A percentile compares a stretch with the other conserved stretches of the same genome.
Conservation (phyloP, 2,888 invertebrate species). For the Hymenopus coronatus region DNA sequence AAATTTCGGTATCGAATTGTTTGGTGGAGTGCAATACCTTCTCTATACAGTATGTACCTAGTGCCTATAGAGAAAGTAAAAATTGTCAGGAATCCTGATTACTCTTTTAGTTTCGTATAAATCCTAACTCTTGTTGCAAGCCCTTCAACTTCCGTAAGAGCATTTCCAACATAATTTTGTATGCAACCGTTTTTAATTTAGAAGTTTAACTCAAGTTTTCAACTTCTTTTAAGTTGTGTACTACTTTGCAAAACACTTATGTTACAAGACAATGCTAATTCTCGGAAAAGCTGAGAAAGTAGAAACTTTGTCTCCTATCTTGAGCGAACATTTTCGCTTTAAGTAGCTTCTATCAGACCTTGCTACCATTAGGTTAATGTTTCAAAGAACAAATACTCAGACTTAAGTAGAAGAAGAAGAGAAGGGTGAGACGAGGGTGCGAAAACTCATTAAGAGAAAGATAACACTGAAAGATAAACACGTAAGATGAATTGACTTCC, state of each 20-base stretch:
- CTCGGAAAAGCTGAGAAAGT: not conserved
- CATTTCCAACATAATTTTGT: too few relatives aligned
- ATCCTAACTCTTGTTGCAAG: too few relatives aligned
- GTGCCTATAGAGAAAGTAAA: too few relatives aligned
- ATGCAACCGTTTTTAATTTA: not conserved
- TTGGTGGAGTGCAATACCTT: too few relatives aligned
- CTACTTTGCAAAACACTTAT: not conserved
- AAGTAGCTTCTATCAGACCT: not conserved
- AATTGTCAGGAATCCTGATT: too few relatives aligned
- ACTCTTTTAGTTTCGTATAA: too few relatives aligned
- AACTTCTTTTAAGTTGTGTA: not conserved
- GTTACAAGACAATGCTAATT: not conserved
- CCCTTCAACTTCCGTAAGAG: too few relatives aligned
- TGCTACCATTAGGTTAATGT: not conserved
- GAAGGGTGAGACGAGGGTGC: not conserved
- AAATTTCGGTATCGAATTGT: too few relatives aligned
- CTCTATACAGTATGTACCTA: too few relatives aligned
- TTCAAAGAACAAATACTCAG: not conserved
- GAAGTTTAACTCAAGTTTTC: not conserved
- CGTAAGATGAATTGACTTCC: conserved; percentile 16
- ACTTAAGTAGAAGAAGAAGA: not conserved
- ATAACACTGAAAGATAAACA: conserved; percentile 17
- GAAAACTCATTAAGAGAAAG: conserved; percentile 20
- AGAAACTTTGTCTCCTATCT: not conserved
- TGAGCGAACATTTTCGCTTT: not conserved